A percentile compares a stretch with the other conserved stretches of the same genome.
Conservation (phyloP, 2,888 invertebrate genomes). For the Phania funesta region DNA sequence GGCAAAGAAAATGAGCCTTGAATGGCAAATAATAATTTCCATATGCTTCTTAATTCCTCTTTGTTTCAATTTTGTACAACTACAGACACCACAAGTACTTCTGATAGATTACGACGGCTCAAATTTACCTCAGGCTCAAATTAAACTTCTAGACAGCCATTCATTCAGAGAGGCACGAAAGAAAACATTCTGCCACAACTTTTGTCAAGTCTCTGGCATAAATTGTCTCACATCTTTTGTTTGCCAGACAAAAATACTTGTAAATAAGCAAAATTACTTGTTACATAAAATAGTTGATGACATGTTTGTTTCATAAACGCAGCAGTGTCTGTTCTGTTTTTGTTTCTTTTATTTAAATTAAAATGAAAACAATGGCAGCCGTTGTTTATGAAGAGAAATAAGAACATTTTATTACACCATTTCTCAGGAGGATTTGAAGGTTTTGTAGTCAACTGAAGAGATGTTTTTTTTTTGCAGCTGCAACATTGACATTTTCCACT, state of each 20-base stretch:
- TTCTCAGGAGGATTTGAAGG: conserved; percentile 17
- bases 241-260: background rate
- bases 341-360: conserved; percentile 1
- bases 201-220: conserved; percentile 14
- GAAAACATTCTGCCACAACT: background rate
- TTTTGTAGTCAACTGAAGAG: background rate
- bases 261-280: conserved; percentile 43
- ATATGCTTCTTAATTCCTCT: conserved; percentile 1
- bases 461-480: too few relatives aligned
- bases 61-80: background rate
- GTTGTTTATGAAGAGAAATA: background rate
- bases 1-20: background rate
- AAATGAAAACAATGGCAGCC: conserved; percentile 11
- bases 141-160: conserved; percentile 18
- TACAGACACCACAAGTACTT: background rate
- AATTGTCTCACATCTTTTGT: conserved; percentile 36
- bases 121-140: conserved; percentile 42
- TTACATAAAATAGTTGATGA: conserved; percentile 55
- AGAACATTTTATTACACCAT: conserved; percentile 8
- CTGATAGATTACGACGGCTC: conserved; percentile 12
- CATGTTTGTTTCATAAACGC: conserved; percentile 63
- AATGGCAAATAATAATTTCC: conserved; percentile 52
- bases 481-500: too few relatives aligned
- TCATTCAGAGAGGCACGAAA: background rate
- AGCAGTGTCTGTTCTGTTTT: conserved; percentile 4